A percentile compares a stretch with the other conserved stretches of the same genome.
These are phyloP conservation scores for Manis crassicaudata DNA, from an alignment of 2,797 vertebrate species.

Conservation along the genomic window DNA sequence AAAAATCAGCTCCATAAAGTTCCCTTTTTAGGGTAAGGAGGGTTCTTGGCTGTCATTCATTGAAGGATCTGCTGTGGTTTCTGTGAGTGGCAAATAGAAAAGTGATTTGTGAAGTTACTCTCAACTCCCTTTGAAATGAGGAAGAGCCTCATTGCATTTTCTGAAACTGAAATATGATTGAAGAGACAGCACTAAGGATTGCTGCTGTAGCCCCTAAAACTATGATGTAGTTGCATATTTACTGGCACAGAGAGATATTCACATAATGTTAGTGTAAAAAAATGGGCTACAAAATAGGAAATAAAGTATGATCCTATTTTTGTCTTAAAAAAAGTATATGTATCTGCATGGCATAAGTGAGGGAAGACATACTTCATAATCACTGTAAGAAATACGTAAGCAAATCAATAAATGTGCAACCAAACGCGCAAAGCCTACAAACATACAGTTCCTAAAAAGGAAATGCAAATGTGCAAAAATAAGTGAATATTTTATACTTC, in stretches of 20 bases:
- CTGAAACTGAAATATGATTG: slow-evolving; percentile 77
- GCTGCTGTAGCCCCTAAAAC: slow-evolving; percentile 60
- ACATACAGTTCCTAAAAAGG: slow-evolving; percentile 30
- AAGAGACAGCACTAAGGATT: slow-evolving; percentile 74
- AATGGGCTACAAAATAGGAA: slow-evolving; percentile 31
- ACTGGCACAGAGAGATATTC: slow-evolving; percentile 2
- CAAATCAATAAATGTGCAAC: slow-evolving; percentile 3
- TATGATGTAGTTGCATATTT: background rate
- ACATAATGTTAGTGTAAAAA: slow-evolving; percentile 51
- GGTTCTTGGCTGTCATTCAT: slow-evolving; percentile 64
- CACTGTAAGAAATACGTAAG: slow-evolving; percentile 36
- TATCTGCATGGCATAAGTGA: slow-evolving; percentile 42
- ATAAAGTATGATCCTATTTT: slow-evolving; percentile 49
- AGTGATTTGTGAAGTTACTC: slow-evolving; percentile 80
- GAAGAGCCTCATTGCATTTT: slow-evolving; percentile 77
- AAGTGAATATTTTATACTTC: slow-evolving; percentile 36
- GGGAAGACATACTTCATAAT: slow-evolving; percentile 47
- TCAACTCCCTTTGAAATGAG: slow-evolving; percentile 74
- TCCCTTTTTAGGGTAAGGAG: slow-evolving; percentile 15
- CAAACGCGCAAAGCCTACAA: background rate
- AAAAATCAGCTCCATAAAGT: slow-evolving; percentile 77
- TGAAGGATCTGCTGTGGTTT: slow-evolving; percentile 51
- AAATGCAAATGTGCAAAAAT: background rate
- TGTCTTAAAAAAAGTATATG: slow-evolving; percentile 35
- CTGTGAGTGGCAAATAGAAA: slow-evolving; percentile 68